Base-by-base conservation (phyloP, 2,113 vertebrate genomes). In the Amphiprion percula region DNA sequence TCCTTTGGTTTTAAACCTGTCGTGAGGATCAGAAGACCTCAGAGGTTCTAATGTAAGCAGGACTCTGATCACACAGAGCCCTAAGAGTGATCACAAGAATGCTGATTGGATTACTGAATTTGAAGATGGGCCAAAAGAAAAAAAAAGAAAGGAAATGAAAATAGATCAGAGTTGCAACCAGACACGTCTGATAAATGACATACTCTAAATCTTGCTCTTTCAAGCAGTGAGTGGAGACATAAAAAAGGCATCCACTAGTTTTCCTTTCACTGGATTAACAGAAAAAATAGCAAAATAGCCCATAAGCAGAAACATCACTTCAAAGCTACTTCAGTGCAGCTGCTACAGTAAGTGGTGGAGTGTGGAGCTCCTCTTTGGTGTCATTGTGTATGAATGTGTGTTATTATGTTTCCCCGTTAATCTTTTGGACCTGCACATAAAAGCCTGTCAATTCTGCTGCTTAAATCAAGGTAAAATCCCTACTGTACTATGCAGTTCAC, bases 321-420 rank as follows among this genome's bases (percentile, higher is more conserved):
- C 77, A 81, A 74, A 83, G 71, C 64, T 59, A 16, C 83, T 70
- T 72, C 19, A 79, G n/a, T 49, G 41, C 81, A 72, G 83, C 83
- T 77, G 74, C 61, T 54, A n/a, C 53, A 75, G 37, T 73, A 74
- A 79, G 74, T 53, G 37, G 68, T 65, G 39, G 39, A n/a, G 0
- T 80, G 63, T 24, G 16, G 54, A 75, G 74, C 50, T 79, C 56
- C 46, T 78, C 66, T 68, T 71, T 47, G 55, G 68, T 63, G 44
- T 79, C 76, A 79, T 41, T 61, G 54, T 77, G 54, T 33, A 24
- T 71, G 17, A 81, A 60, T 54, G 47, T 49, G 52, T 73, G 62
- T 65, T 54, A 79, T 44, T 76, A 71, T 66, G 30, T 61, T 70
- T 44, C 62, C 33, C 10, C 5, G 67, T 28, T 69, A 58, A 81